Evolutionary conservation across 2,113 vertebrate genomes (phyloP), one percentile per base, ranked within the genome.

Genomic region (Cathartes aura): DNA sequence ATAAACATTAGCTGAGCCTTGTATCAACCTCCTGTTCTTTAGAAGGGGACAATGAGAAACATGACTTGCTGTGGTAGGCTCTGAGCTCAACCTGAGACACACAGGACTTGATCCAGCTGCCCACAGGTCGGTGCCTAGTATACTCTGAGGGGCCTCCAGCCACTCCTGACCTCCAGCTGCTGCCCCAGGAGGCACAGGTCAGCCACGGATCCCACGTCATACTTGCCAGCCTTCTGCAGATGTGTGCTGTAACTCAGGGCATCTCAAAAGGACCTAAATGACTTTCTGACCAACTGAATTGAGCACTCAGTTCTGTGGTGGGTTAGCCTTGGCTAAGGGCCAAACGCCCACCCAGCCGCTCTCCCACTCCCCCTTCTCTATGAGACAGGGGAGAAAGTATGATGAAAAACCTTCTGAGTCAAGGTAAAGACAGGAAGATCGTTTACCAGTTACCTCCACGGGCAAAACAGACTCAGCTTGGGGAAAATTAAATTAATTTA

Each of bases 161-260:
- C 23, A 45, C 24, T 87, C 30, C 81, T 53, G 84, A 36, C 18
- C 22, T 55, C 72, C 66, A 82, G 38, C 24, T 71, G 12, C 53
- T 72, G 43, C 16, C 36, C n/a, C 36, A 56, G 21, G n/a, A 40
- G 36, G 30, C 23, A 38, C 27, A 27, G 15, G 60, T 32, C 9
- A 3, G n/a, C 29, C 26, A 40, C 0, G 0, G 30, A 56, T 40
- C 23, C 34, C 66, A 40, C 4, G 5, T 7, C 1, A 1, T 23
- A 23, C 24, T 67, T 32, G 19, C 14, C 55, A 73, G 50, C 68
- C 29, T 27, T 55, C 34, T 48, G 29, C 75, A 75, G 16, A 14
- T 0, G 0, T 4, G 7, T 38, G 6, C 29, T 55, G 30, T 40
- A 40, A 27, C 16, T 40, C 34, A 36, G 50, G 23, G 20, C 38